Percentiles rank a stretch among this genome's conserved stretches.
Conservation (phyloP, 2,113 vertebrate genomes). For the Ceyx margarethae region DNA sequence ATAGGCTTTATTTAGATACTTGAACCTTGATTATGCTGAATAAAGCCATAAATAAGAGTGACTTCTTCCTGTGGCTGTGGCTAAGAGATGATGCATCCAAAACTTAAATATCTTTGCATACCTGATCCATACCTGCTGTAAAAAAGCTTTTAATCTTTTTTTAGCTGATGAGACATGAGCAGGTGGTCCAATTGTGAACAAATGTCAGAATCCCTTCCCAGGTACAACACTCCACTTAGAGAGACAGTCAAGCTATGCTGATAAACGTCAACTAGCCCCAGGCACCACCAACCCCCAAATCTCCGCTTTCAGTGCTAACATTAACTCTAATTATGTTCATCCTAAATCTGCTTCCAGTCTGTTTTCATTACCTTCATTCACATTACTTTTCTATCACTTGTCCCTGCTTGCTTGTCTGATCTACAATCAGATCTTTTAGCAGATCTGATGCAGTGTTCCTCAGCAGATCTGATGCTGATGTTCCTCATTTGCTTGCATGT, state of each 20-base stretch:
- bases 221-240: constrained; percentile 60
- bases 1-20: not conserved
- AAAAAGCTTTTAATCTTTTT: constrained; percentile 64
- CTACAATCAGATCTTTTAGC: constrained; percentile 38
- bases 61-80: not conserved
- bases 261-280: constrained; percentile 63
- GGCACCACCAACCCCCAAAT: constrained; percentile 59
- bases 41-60: not conserved
- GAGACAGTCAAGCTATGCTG: constrained; percentile 61
- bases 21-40: not conserved
- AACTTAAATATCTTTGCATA: constrained; percentile 43
- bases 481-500: not conserved
- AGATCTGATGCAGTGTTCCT: not conserved
- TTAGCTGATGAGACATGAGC: constrained; percentile 60
- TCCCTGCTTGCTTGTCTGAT: constrained; percentile 56
- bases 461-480: not conserved
- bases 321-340: constrained; percentile 69
- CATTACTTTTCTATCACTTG: constrained; percentile 50
- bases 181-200: constrained; percentile 67
- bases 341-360: constrained; percentile 68
- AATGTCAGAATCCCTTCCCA: constrained; percentile 61
- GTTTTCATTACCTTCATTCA: constrained; percentile 70
- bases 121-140: constrained; percentile 37
- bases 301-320: constrained; percentile 68
- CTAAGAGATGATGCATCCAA: not conserved